Base-by-base conservation (phyloP, 2,888 invertebrate species). In the Phaedon cochleariae region DNA sequence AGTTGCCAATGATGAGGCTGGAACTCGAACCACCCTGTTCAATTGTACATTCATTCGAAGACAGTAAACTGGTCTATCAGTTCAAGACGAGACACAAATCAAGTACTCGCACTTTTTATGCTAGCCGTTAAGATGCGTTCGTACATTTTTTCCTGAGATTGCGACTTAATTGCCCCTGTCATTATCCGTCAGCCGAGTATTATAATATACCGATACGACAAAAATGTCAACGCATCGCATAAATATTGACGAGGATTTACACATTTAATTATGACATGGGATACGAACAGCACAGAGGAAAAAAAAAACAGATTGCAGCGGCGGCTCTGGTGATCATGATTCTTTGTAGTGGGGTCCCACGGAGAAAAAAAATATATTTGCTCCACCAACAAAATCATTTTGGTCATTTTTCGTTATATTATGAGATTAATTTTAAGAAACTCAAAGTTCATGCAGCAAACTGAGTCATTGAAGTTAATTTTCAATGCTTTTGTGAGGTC, bases 221-320 rank as follows among this genome's bases (percentile, higher is more conserved):
- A 31, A 57, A 57, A 57, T 45, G 57, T 57, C 26, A 45, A 57
- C 29, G 41, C 15, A 57, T 57, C 57, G 57, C 57, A 57, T 57
- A 57, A 57, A 57, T 57, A 57, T 57, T 45, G 57, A 57, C 46
- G 45, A 29, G 57, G 22, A 45, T 57, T 57, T 57, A 57, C 26
- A 57, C 57, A 45, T 57, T 57, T 45, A 45, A 57, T 57, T 57
- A 57, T 57, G 57, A 45, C 57, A 45, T 45, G 45, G 45, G 57
- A 57, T 45, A 48, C 6, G 45, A 17, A 57, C 57, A 45, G 29
- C 4, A 7, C 15, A 41, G 41, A 41, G 12, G 6, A 41, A 41
- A 12, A 41, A 41, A 12, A 41, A 41, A 15, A 3, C n/a, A n/a
- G n/a, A n/a, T n/a, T 1, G 41, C 41, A 41, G 12, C 15, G 41